phyloP scores from a whole-genome alignment of 64 coral and sea anemone species.

The Actinia equina region DNA sequence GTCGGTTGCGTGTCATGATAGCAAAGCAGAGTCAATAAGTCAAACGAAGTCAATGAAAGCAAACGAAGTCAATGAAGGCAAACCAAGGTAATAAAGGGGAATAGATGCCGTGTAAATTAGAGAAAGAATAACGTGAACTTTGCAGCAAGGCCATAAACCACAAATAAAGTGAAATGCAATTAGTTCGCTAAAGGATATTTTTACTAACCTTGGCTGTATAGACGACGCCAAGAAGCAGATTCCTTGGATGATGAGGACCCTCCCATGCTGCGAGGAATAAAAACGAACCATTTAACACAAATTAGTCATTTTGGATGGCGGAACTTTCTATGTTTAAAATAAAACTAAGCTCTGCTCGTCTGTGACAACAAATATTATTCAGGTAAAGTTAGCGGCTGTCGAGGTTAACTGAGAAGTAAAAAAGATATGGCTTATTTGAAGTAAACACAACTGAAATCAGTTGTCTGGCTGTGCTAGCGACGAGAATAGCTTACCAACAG shows the following conservation, averaged over 20 bases:
- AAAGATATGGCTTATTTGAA: not conserved
- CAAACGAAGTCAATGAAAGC: not conserved
- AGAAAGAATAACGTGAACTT: not conserved
- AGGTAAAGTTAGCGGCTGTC: not conserved
- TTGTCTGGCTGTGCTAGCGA: not conserved
- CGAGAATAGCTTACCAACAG: constrained; percentile 19
- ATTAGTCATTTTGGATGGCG: not conserved
- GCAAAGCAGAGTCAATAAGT: not conserved
- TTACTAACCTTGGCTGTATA: constrained; percentile 80
- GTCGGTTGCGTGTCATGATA: not conserved
- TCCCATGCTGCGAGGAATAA: constrained; percentile 69
- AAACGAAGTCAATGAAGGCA: not conserved
- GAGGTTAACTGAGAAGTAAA: no score
- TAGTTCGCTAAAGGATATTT: not conserved
- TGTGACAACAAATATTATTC: not conserved
- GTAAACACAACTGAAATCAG: not conserved
- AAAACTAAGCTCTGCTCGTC: not conserved
- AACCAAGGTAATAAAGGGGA: no score
- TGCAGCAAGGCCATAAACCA: not conserved
- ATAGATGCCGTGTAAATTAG: not conserved
- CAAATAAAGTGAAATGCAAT: not conserved
- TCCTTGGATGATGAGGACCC: constrained; percentile 94
- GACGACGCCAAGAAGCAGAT: constrained; percentile 90
- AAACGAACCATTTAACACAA: not conserved
- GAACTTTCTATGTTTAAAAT: no score